These are phyloP conservation scores for Cryptophagus acutangulus DNA, from an alignment of 2,888 invertebrate species.

Conservation along the genomic window DNA sequence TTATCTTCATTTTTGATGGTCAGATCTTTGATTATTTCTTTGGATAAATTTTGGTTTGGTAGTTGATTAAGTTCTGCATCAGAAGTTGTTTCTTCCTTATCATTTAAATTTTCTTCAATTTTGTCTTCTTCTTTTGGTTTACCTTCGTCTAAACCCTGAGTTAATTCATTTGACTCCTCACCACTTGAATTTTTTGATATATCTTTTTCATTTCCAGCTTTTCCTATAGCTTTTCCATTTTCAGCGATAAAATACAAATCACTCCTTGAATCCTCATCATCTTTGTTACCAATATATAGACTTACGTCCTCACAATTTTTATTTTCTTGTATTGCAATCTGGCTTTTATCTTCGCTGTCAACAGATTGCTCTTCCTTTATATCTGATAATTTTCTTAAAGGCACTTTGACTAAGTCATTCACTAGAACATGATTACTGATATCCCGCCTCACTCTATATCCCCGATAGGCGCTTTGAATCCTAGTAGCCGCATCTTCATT, in stretches of 20 bases:
- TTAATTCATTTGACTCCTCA: too few relatives aligned
- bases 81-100: not conserved
- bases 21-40: too few relatives aligned
- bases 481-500: conserved; percentile 1
- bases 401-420: not conserved
- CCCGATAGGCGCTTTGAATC: conserved; percentile 6
- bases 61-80: too few relatives aligned
- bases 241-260: too few relatives aligned
- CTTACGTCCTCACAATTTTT: not conserved
- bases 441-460: conserved; percentile 4
- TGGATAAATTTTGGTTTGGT: too few relatives aligned
- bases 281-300: not conserved
- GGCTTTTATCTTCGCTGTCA: too few relatives aligned
- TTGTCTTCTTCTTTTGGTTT: too few relatives aligned
- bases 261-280: too few relatives aligned
- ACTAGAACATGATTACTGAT: not conserved
- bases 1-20: too few relatives aligned
- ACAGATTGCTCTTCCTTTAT: conserved; percentile 4
- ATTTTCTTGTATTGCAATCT: not conserved
- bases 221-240: not conserved
- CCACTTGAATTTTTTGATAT: not conserved
- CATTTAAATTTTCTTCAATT: not conserved
- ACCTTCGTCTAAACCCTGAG: too few relatives aligned
- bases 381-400: conserved; percentile 4
- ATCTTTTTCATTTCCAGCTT: not conserved